Evolutionary conservation across 2,888 invertebrate genomes (phyloP), one percentile per base, ranked within the genome.

Genomic region (Apoderus coryli): DNA sequence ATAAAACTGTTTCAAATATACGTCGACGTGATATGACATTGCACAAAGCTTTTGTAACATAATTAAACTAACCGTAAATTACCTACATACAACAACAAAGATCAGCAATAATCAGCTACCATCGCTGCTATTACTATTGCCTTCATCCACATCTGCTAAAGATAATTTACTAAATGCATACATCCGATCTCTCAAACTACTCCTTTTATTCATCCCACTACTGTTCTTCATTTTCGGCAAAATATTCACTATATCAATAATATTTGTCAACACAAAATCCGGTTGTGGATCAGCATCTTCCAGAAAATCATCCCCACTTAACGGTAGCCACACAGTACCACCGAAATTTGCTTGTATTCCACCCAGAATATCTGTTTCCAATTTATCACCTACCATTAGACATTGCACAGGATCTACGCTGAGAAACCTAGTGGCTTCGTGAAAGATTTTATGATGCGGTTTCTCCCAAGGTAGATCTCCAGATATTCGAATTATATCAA

Each of bases 391-490:
- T 48, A 49, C 43, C 84, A 88, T 86, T 45, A 82, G 66, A 59
- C 84, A 85, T 42, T 73, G 69, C 32, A 67, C 60, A 1, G 85
- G 78, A 50, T 73, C 66, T 11, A 86, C 78, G 40, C 71, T 68
- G 33, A 88, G 68, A 52, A 68, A 67, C 49, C 72, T 70, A 60
- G 82, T 85, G 15, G 84, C 85, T 45, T 79, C 74, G 42, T 76
- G 66, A 59, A 86, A 86, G 57, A 86, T 85, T 52, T 75, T 69
- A 42, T 75, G 69, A 53, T 81, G 70, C 1, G 86, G 86, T 57
- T 86, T 88, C 61, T 85, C 85, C 76, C 80, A 84, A 3, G 78
- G 77, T 46, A 80, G 62, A 60, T 86, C 86, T 10, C 81, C 82
- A 27, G 82, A 82, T 23, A 86, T 81, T 46, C 82, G 62, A 49